Evolutionary conservation across 2,113 vertebrate species (phyloP).

Genomic region (Vidua macroura): DNA sequence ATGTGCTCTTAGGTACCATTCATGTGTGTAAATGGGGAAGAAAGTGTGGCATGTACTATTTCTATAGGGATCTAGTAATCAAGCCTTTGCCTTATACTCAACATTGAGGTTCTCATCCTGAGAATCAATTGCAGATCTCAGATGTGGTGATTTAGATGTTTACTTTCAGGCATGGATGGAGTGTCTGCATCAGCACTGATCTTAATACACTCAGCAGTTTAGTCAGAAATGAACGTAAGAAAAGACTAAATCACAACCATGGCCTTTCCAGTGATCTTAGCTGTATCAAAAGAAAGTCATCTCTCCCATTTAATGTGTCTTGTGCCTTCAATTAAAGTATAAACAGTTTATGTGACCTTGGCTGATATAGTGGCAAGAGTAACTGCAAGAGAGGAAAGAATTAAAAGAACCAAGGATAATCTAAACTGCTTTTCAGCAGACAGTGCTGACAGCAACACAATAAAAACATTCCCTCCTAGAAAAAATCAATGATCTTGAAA

Average conservation of each 20-base stretch:
- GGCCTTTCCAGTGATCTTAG: background rate
- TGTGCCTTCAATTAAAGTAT: slow-evolving; percentile 20
- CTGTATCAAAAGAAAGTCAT: background rate
- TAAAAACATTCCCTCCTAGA: background rate
- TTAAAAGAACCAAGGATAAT: slow-evolving; percentile 48
- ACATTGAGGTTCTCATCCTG: background rate
- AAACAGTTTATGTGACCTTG: slow-evolving; percentile 29
- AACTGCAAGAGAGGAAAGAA: slow-evolving; percentile 10
- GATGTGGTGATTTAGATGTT: background rate
- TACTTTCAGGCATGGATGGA: background rate
- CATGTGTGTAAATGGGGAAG: background rate
- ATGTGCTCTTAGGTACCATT: background rate
- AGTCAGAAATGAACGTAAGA: background rate
- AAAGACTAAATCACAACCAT: background rate
- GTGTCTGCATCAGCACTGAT: background rate
- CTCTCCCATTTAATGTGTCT: background rate
- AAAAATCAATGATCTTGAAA: slow-evolving; percentile 54
- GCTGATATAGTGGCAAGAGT: background rate
- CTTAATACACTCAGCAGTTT: background rate
- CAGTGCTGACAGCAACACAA: slow-evolving; percentile 43
- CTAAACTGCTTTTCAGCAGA: slow-evolving; percentile 25
- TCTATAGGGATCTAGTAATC: background rate
- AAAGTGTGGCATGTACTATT: background rate
- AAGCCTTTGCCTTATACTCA: background rate
- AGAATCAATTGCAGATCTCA: background rate